Evolutionary conservation across 2,797 vertebrate genomes (phyloP).

Genomic region (Manis crassicaudata): DNA sequence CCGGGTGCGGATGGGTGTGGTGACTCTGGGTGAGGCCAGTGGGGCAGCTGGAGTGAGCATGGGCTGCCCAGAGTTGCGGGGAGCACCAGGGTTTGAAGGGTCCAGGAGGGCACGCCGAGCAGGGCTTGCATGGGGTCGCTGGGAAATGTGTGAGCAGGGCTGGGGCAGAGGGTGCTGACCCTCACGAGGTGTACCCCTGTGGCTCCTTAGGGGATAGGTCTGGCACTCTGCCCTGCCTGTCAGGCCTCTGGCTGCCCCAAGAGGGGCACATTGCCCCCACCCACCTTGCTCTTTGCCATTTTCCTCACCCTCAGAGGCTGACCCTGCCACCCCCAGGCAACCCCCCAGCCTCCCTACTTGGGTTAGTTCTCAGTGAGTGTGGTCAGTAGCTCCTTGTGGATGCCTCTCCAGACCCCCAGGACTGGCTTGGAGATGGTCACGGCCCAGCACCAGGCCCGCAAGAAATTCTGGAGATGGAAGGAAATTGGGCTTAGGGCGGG

Average conservation of each 20-base stretch:
- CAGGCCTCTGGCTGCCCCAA: neutral
- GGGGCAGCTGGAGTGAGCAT: fast-evolving
- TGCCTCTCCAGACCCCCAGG: neutral
- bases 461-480: neutral
- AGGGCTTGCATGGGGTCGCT: fast-evolving
- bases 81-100: no score
- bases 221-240: neutral
- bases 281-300: neutral
- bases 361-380: neutral
- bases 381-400: no score
- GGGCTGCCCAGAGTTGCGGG: neutral
- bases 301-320: no score
- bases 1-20: no score
- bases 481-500: neutral
- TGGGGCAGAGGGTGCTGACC: neutral
- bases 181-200: neutral
- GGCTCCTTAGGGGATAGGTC: no score
- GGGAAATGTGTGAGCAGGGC: neutral
- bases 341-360: fast-evolving
- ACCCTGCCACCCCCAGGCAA: neutral
- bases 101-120: fast-evolving
- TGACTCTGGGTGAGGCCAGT: neutral
- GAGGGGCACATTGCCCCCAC: fast-evolving
- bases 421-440: neutral
- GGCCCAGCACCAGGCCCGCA: neutral